These are phyloP conservation scores for Philaethria dido DNA, from an alignment of 2,888 invertebrate species.

Conservation along the genomic window DNA sequence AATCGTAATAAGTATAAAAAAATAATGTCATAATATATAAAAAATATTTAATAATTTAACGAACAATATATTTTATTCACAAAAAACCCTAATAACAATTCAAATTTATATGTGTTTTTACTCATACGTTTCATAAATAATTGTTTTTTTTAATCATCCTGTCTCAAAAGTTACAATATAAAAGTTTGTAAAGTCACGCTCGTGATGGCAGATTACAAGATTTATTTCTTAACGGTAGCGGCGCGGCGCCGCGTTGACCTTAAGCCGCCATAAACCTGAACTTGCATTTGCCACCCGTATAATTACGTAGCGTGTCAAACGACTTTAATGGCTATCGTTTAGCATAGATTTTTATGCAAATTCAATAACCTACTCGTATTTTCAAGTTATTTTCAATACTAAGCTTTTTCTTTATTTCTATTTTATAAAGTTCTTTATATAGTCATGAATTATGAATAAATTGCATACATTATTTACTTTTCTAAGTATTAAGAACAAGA, in stretches of 20 bases:
- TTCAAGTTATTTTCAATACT: slow-evolving; percentile 31
- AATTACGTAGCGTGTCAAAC: slow-evolving; percentile 38
- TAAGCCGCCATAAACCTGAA: slow-evolving; percentile 48
- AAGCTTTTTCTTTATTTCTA: too few relatives aligned
- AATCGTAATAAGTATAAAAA: too few relatives aligned
- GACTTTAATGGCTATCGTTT: slow-evolving; percentile 34
- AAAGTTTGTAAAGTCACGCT: slow-evolving; percentile 25
- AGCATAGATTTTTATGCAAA: slow-evolving; percentile 49
- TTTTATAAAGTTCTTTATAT: not conserved
- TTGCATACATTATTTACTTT: not conserved
- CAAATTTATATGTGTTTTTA: too few relatives aligned
- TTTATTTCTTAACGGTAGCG: slow-evolving; percentile 63
- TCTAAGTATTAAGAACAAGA: too few relatives aligned
- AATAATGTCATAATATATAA: too few relatives aligned
- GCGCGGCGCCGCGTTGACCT: slow-evolving; percentile 57
- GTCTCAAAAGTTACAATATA: not conserved
- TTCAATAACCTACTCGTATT: slow-evolving; percentile 36
- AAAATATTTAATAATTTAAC: too few relatives aligned
- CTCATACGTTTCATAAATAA: too few relatives aligned
- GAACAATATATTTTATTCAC: too few relatives aligned
- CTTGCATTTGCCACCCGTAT: slow-evolving; percentile 42
- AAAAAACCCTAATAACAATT: too few relatives aligned
- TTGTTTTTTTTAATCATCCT: not conserved
- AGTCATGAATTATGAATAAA: not conserved
- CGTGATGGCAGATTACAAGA: slow-evolving; percentile 61